Evolutionary conservation across 2,113 vertebrate species (phyloP).

Genomic region (Callocephalon fimbriatum): DNA sequence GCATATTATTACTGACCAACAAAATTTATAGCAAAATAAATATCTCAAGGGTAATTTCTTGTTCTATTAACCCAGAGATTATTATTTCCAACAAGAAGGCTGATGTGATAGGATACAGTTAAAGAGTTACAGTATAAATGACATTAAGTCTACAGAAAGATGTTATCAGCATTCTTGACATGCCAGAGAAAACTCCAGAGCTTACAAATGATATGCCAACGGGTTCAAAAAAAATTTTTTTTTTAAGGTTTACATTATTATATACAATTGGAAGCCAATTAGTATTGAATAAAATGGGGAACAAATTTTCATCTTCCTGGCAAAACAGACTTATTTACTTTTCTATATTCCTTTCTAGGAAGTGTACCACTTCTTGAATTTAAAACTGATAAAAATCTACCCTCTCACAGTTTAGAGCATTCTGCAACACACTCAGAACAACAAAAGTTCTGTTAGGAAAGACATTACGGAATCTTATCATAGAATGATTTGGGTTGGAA

Average conservation of each 20-base stretch:
- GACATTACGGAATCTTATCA: neutral
- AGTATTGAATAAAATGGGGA: neutral
- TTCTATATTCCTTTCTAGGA: neutral
- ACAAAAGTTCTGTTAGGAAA: neutral
- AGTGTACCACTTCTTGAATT: neutral
- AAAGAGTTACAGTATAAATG: neutral
- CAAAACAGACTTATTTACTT: neutral
- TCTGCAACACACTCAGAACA: neutral
- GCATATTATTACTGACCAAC: slow-evolving; percentile 44
- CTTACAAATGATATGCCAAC: neutral
- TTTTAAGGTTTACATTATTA: neutral
- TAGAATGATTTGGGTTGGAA: neutral
- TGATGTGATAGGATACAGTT: slow-evolving; percentile 20
- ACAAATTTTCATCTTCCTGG: neutral
- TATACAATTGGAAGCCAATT: neutral
- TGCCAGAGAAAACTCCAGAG: neutral
- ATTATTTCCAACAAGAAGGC: slow-evolving; percentile 12
- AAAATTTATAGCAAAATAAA: slow-evolving; percentile 61
- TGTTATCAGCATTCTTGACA: neutral
- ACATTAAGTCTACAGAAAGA: slow-evolving; percentile 1
- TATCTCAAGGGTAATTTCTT: slow-evolving; percentile 51
- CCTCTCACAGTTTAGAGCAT: neutral
- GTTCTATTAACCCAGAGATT: slow-evolving; percentile 30
- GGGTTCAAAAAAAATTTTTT: neutral
- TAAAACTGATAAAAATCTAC: neutral